Evolutionary conservation across 2,888 invertebrate genomes (phyloP), one percentile per base, ranked within the genome.

Genomic region (Norana najaformis): DNA sequence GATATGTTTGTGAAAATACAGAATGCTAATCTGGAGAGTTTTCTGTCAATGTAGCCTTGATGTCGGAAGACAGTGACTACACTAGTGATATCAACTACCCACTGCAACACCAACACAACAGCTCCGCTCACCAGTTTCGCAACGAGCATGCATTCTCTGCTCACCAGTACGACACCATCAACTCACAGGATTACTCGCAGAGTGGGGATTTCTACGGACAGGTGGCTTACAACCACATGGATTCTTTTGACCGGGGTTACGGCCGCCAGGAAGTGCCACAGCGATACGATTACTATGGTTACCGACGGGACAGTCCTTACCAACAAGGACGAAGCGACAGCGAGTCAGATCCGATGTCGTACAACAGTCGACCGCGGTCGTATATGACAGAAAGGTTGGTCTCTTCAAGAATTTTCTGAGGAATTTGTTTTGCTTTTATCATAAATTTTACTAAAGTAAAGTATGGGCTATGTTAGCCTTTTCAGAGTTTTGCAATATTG

Each of bases 61-160:
- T 98, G 95, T 98, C 98, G 89, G 98, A 98, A 95, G 98, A 98
- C 95, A 98, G 98, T 93, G 98, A 98, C 96, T 98, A 98, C 95
- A 98, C 98, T 92, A 98, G 98, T 92, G 98, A 98, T 95, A 96
- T 98, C 94, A 98, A 98, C 96, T 98, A 97, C 96, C 98, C 98
- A 89, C 93, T 94, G 89, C 94, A 94, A 91, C 95, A 95, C 92
- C 97, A 97, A 94, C 96, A 98, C 93, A 98, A 98, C 96, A 97
- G 97, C 94, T 98, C 98, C 91, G 97, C 97, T 39, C 97, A 98
- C 91, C 98, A 98, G 96, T 95, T 94, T 93, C 94, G 94, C 88
- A 94, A 94, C 88, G 93, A 92, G 39, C 91, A 92, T 83, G 89
- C 89, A 4, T 91, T 88, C 88, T 88, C 36, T 41, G 88, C 89